A percentile compares a stretch with the other conserved stretches of the same genome.
Evolutionary conservation across 1,140 invertebrate species (phyloP).

Genomic region (Pachypsylla venusta): DNA sequence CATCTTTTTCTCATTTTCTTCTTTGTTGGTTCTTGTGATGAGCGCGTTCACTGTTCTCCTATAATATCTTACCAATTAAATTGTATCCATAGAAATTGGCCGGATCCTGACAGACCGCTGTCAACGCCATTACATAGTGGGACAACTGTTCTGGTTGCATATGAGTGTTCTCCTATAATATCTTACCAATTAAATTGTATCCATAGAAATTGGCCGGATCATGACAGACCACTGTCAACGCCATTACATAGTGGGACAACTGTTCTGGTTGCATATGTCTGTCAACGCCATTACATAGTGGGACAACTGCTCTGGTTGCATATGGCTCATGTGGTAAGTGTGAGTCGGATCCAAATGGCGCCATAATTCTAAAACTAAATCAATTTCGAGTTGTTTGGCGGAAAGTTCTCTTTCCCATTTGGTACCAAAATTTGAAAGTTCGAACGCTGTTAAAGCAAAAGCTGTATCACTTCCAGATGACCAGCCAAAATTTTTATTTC

Average conservation of each 20-base stretch:
- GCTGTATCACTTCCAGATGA: conserved; percentile 21
- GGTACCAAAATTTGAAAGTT: conserved; percentile 19
- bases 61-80: conserved; percentile 37
- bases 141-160: conserved; percentile 55
- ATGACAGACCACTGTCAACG: conserved; percentile 57
- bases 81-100: conserved; percentile 68
- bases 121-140: conserved; percentile 55
- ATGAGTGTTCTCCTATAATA: conserved; percentile 26
- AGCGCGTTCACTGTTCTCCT: background rate
- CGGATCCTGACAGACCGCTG: conserved; percentile 62
- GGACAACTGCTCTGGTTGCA: conserved; percentile 55
- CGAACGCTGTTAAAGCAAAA: conserved; percentile 20
- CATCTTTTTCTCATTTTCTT: background rate
- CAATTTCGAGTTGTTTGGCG: conserved; percentile 66
- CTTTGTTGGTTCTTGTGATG: background rate
- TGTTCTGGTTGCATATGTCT: conserved; percentile 51
- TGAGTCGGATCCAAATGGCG: conserved; percentile 39
- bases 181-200: conserved; percentile 50
- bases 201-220: conserved; percentile 68
- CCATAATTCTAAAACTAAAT: conserved; percentile 61
- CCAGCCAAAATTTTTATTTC: conserved; percentile 22
- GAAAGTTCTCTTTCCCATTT: conserved; percentile 55
- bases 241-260: conserved; percentile 57
- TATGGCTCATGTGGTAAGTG: conserved; percentile 34
- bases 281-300: conserved; percentile 57